These are phyloP conservation scores for Masnerella sp. DNA, from an alignment of 2,888 invertebrate species.

Conservation along the genomic window DNA sequence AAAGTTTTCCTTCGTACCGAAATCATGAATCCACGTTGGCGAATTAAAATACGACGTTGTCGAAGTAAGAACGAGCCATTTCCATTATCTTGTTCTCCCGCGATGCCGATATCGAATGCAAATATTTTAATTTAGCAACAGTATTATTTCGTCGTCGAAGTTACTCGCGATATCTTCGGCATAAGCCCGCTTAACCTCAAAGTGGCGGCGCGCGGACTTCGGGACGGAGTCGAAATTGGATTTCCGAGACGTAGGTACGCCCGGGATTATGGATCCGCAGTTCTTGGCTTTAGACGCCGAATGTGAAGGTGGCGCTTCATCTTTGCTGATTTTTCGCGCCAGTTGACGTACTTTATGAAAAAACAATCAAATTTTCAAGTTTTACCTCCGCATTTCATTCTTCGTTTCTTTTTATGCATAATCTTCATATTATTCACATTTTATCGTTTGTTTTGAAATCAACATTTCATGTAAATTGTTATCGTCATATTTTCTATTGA, in stretches of 20 bases:
- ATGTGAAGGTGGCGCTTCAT: no score
- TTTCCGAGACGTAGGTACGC: conserved; percentile 60
- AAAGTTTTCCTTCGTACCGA: no score
- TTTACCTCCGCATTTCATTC: no score
- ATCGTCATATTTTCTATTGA: no score
- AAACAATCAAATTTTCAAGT: no score
- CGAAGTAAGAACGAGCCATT: conserved; percentile 11
- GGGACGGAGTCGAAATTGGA: conserved; percentile 61
- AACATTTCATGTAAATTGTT: no score
- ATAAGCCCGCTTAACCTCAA: conserved; percentile 35
- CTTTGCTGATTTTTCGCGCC: conserved; percentile 46
- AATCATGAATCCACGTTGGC: no score
- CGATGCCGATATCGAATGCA: conserved; percentile 27
- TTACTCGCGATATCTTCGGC: conserved; percentile 36
- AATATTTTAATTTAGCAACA: conserved; percentile 47
- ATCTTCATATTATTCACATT: no score
- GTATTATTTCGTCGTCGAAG: conserved; percentile 35
- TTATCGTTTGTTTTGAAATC: no score
- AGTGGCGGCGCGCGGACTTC: conserved; percentile 23
- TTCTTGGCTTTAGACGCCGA: conserved; percentile 55
- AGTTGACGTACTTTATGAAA: no score
- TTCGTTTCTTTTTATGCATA: no score
- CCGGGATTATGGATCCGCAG: conserved; percentile 63
- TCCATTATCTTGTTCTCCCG: conserved; percentile 22
- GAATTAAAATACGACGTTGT: no score